phyloP scores from a whole-genome alignment of 2,113 vertebrate species.

The Cololabis saira region DNA sequence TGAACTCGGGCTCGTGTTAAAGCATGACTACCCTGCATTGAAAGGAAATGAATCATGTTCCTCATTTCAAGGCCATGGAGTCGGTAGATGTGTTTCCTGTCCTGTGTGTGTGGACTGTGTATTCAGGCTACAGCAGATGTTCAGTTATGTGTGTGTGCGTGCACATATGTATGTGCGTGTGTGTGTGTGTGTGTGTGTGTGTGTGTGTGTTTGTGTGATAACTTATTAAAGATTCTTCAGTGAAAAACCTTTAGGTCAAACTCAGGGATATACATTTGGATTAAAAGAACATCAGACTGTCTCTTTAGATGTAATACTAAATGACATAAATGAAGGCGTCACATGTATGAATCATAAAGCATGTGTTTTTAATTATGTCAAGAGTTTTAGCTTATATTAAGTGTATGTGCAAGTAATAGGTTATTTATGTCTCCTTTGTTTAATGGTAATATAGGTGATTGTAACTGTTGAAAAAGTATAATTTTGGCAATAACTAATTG shows the following conservation, averaged over 20 bases:
- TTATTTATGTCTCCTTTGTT: neutral
- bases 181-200: conserved; percentile 1
- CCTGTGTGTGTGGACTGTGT: conserved; percentile 41
- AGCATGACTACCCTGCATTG: conserved; percentile 42
- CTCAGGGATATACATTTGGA: too few relatives aligned
- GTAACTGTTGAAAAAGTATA: conserved; percentile 11
- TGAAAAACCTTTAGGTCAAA: too few relatives aligned
- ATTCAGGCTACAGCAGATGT: conserved; percentile 61
- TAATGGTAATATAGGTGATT: conserved; percentile 15
- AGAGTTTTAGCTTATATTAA: conserved; percentile 23
- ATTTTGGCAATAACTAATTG: too few relatives aligned
- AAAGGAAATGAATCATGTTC: conserved; percentile 82
- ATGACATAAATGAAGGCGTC: neutral
- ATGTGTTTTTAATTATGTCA: neutral
- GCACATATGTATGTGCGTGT: too few relatives aligned
- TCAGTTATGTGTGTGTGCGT: conserved; percentile 13
- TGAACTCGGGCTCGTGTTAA: conserved; percentile 39
- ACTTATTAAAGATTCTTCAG: conserved; percentile 7
- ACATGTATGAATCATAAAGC: neutral
- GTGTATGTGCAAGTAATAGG: neutral
- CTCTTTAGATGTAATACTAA: neutral
- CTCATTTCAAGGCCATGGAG: conserved; percentile 71
- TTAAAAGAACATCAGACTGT: neutral
- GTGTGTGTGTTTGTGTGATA: neutral
- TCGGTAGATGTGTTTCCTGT: conserved; percentile 71